Conservation (phyloP, 1,140 invertebrate genomes). For the Pseudomyrmex concolor region DNA sequence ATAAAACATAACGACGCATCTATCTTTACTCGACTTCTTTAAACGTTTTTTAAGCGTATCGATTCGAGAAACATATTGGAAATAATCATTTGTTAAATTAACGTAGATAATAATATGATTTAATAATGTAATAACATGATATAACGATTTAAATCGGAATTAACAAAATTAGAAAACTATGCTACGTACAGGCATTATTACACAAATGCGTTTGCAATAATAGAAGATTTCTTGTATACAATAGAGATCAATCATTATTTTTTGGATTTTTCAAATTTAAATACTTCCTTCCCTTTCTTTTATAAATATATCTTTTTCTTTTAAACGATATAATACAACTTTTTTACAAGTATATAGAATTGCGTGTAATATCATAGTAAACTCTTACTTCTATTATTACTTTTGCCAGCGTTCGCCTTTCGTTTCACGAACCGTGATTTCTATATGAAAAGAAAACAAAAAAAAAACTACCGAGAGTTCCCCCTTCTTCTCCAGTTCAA, state of each 20-base stretch:
- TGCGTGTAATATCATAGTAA: background rate
- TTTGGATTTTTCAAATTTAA: no score
- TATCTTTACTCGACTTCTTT: constrained; percentile 21
- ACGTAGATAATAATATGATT: no score
- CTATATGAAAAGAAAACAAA: background rate
- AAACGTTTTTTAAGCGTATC: constrained; percentile 22
- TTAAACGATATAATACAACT: background rate
- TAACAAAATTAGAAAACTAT: no score
- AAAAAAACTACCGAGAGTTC: background rate
- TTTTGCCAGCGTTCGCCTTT: constrained; percentile 4
- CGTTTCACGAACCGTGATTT: constrained; percentile 1
- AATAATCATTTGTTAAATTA: no score
- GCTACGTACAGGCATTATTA: no score
- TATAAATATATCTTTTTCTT: background rate
- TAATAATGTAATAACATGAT: no score
- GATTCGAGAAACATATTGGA: background rate
- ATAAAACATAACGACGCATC: constrained; percentile 35
- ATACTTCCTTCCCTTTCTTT: background rate
- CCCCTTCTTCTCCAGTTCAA: background rate
- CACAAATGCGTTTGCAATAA: no score
- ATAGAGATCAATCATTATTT: no score
- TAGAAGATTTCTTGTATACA: no score
- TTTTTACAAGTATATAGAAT: background rate
- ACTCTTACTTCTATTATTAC: background rate
- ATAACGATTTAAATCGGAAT: no score